Conservation (phyloP, 2,797 vertebrate genomes). For the Bradypodion ventrale region DNA sequence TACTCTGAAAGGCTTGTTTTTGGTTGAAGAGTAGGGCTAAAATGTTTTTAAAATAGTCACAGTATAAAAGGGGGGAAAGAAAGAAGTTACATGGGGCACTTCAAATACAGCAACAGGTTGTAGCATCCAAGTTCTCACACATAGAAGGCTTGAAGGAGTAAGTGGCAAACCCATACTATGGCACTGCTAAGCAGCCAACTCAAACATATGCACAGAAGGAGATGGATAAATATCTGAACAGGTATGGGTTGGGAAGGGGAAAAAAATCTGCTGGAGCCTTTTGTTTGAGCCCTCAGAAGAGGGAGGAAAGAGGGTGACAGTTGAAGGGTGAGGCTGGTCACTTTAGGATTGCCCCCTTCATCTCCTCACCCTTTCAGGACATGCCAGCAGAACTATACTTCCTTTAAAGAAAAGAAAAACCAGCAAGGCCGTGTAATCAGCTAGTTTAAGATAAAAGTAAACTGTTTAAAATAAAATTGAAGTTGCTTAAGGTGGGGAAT, state of each 20-base stretch:
- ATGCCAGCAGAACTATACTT: too few relatives aligned
- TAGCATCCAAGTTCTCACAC: background rate
- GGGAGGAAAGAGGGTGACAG: too few relatives aligned
- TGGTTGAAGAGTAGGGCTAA: too few relatives aligned
- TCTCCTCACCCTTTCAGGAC: too few relatives aligned
- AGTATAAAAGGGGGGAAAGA: background rate
- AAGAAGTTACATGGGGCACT: background rate
- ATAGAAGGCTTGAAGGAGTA: background rate
- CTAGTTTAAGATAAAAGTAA: background rate
- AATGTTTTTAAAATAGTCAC: background rate
- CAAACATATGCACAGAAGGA: background rate
- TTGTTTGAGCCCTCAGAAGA: too few relatives aligned
- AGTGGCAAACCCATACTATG: background rate
- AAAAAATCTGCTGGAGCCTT: too few relatives aligned
- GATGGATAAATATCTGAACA: background rate
- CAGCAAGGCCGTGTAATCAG: too few relatives aligned
- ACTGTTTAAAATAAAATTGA: background rate
- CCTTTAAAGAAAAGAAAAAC: too few relatives aligned
- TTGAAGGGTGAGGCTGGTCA: too few relatives aligned
- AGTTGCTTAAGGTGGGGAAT: background rate
- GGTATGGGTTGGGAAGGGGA: too few relatives aligned
- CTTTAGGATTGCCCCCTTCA: too few relatives aligned
- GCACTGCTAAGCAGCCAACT: background rate
- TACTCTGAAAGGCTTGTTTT: background rate
- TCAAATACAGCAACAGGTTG: background rate